phyloP scores from a whole-genome alignment of 2,888 invertebrate species.

The Ommatoiulus sabulosus region DNA sequence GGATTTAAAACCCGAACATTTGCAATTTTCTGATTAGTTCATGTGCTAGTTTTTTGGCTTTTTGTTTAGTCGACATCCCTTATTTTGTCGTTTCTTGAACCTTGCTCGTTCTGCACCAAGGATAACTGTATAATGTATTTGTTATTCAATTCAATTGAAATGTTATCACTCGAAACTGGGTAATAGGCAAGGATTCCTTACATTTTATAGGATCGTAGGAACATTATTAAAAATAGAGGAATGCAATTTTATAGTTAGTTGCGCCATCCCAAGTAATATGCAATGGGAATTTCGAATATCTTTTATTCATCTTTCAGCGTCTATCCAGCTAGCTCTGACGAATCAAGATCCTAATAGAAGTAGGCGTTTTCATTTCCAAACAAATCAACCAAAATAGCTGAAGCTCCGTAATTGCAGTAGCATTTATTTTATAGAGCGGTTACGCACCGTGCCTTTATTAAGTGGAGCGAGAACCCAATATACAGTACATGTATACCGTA shows the following conservation, averaged over 20 bases:
- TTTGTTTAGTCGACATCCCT: too few species aligned
- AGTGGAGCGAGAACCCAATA: not conserved
- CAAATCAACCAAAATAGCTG: not conserved
- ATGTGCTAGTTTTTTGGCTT: too few species aligned
- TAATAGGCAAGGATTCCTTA: not conserved
- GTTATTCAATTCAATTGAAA: not conserved
- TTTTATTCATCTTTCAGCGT: not conserved
- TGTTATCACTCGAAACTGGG: not conserved
- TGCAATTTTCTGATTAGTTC: too few species aligned
- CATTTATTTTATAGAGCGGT: not conserved
- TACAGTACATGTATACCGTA: too few species aligned
- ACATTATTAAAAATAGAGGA: not conserved
- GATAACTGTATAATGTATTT: not conserved
- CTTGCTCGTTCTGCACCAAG: not conserved
- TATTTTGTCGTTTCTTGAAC: not conserved
- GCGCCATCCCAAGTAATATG: not conserved
- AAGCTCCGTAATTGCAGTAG: not conserved
- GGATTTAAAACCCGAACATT: too few species aligned
- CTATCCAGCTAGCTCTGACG: not conserved
- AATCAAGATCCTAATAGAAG: not conserved
- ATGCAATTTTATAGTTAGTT: not conserved
- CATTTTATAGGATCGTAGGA: not conserved
- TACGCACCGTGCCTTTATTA: not conserved
- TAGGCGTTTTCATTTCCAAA: not conserved
- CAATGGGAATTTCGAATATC: not conserved